A percentile compares a stretch with the other conserved stretches of the same genome.
phyloP scores from a whole-genome alignment of 2,113 vertebrate genomes.

The Guaruba guarouba region DNA sequence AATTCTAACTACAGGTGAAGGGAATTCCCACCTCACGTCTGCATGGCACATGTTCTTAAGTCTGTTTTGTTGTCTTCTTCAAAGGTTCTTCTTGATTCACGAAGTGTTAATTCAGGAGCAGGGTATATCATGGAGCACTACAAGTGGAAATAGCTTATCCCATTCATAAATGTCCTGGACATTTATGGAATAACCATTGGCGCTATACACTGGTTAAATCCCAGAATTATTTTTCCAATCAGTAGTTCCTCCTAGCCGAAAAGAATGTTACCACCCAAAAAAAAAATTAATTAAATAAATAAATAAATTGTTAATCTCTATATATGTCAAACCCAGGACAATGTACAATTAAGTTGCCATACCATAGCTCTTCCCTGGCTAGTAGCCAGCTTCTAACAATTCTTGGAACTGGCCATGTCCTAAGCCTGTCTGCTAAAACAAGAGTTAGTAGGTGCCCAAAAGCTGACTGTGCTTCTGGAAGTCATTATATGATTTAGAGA shows the following conservation, averaged over 20 bases:
- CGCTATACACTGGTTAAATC: background rate
- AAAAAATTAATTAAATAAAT: background rate
- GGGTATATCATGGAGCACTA: background rate
- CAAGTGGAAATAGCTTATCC: background rate
- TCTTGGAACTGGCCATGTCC: background rate
- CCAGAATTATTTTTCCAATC: background rate
- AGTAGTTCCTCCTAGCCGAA: background rate
- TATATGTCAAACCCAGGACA: background rate
- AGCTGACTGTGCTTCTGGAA: background rate
- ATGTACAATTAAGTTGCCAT: fast-evolving
- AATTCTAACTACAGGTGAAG: background rate
- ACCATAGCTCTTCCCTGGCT: background rate
- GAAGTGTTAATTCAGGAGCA: background rate
- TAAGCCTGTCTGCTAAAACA: background rate
- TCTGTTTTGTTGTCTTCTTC: background rate
- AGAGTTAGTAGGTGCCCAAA: background rate
- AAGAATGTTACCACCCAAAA: background rate
- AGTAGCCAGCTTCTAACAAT: background rate
- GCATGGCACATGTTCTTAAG: background rate
- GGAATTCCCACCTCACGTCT: background rate
- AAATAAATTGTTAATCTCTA: background rate
- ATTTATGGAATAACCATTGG: background rate
- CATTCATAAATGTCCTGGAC: background rate
- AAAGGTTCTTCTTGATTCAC: background rate
- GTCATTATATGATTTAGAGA: background rate